Evolutionary conservation across 37 sponge, comb jelly and placozoan genomes (phyloP), one percentile per base, ranked within the genome.

Genomic region (Agelas oroides): DNA sequence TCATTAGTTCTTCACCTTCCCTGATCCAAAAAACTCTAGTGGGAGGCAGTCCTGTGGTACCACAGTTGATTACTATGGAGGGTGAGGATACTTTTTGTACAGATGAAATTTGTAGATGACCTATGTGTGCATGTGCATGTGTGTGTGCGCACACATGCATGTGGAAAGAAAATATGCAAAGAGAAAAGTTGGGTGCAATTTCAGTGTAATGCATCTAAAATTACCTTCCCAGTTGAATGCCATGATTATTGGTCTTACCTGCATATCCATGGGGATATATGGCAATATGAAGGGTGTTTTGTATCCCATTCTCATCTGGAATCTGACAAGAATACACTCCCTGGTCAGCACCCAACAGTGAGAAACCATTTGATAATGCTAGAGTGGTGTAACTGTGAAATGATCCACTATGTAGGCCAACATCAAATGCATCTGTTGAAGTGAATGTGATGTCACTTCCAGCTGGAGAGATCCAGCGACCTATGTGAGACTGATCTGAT

Each of bases 231-330:
- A 46, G 3, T 46, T 12, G 46, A 46, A 3, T 12, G 46, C n/a
- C n/a, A n/a, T n/a, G n/a, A n/a, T n/a, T n/a, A n/a, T n/a, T n/a
- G n/a, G n/a, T n/a, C 62, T 33, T 68, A 68, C 35, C 28, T 5
- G 34, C 5, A 31, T 68, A 32, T 37, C 6, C 12, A 34, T 32
- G 5, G 31, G 69, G 31, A 31, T 68, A 68, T 6, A 68, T 37
- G 8, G 34, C 69, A 31, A 68, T 34, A 12, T 68, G 23, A 11
- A 68, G 30, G 3, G 69, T 68, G 2, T 68, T 37, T 32, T 33
- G 5, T 11, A 5, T 33, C 3, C 69, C 69, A 31, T 68, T 68
- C 34, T 68, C 69, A 68, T 68, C 69, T 27, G 69, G 69, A 34
- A 32, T 32, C 19, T 27, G 19, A 68, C 69, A 68, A 18, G 35